Evolutionary conservation across 2,888 invertebrate genomes (phyloP).

Genomic region (Nezara viridula): DNA sequence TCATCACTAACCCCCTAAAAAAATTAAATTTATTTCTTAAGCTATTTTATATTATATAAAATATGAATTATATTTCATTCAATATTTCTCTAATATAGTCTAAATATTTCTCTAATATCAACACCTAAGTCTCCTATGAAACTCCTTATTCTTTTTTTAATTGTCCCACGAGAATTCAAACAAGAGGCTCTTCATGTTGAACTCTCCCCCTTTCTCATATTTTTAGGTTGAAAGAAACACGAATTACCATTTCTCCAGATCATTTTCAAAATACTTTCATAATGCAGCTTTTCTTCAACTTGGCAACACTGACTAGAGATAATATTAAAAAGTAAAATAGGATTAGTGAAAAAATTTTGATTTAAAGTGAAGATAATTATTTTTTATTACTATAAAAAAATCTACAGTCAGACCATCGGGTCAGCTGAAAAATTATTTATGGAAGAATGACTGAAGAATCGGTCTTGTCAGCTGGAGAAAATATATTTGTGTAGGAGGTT

Average conservation of each 20-base stretch:
- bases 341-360: background rate
- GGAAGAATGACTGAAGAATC: constrained; percentile 3
- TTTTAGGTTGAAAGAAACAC: background rate
- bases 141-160: no score
- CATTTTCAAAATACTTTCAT: background rate
- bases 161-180: no score
- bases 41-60: no score
- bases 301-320: background rate
- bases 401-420: background rate
- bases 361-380: background rate
- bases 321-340: background rate
- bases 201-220: no score
- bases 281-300: background rate
- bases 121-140: no score
- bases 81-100: no score
- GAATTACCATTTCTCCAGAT: background rate
- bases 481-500: constrained; percentile 64
- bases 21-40: no score
- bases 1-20: no score
- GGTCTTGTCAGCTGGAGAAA: constrained; percentile 57
- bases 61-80: no score
- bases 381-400: constrained; percentile 23
- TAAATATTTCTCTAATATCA: no score
- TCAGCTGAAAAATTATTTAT: constrained; percentile 8
- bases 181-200: no score